Percentiles rank a stretch among this genome's conserved stretches.
Conservation (phyloP, 2,113 vertebrate genomes). For the Lycocorax pyrrhopterus region DNA sequence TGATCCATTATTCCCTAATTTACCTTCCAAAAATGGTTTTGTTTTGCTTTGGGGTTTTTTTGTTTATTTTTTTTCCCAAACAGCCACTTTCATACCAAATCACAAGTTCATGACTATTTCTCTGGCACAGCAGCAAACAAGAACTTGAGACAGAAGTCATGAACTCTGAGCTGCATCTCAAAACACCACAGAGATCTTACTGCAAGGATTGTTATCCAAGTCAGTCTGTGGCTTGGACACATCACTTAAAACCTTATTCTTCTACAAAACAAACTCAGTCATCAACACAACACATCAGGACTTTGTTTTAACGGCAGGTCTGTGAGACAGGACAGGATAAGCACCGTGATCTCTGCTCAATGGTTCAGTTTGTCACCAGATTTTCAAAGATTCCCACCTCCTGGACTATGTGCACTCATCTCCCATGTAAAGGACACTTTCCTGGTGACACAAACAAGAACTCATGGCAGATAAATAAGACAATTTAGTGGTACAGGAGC, state of each 20-base stretch:
- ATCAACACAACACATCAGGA: not conserved
- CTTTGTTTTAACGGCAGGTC: not conserved
- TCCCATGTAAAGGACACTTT: not conserved
- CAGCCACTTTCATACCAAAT: not conserved
- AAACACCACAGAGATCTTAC: not conserved
- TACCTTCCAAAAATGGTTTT: not conserved
- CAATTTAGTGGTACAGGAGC: not conserved
- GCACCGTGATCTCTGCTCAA: not conserved
- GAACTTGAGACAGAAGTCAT: conserved; percentile 1
- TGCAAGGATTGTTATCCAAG: not conserved
- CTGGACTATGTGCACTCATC: not conserved
- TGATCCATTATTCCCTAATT: not conserved
- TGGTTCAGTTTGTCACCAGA: not conserved
- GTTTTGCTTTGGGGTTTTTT: not conserved
- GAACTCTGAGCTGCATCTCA: conserved; percentile 6
- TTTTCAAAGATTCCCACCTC: not conserved
- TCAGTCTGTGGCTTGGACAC: conserved; percentile 3
- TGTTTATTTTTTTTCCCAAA: not conserved
- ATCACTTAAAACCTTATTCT: not conserved
- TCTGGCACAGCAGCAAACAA: conserved; percentile 23
- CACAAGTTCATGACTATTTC: conserved; percentile 39
- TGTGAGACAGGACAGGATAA: not conserved
- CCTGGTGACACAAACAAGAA: not conserved
- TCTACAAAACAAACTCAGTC: not conserved
- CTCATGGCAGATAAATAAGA: not conserved